Conservation (phyloP, 2,113 vertebrate genomes). For the Epinephelus lanceolatus region DNA sequence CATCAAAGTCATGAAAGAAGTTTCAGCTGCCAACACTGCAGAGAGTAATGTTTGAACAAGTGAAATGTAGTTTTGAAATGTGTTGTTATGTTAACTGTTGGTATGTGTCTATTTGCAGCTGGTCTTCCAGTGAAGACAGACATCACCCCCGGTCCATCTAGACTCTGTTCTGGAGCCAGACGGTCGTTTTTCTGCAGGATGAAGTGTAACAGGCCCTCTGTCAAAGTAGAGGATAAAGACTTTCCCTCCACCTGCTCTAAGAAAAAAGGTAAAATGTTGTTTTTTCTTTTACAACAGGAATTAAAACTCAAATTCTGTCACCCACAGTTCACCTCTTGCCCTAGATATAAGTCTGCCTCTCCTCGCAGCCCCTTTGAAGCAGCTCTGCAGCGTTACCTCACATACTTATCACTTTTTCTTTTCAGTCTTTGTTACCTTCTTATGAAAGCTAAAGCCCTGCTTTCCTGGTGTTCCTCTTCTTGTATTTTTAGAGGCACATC, state of each 20-base stretch:
- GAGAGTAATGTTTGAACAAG: too few relatives aligned
- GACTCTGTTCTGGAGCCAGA: constrained; percentile 95
- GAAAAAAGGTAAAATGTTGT: constrained; percentile 91
- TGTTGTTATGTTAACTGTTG: not conserved
- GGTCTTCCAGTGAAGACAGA: constrained; percentile 98
- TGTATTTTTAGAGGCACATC: constrained; percentile 47
- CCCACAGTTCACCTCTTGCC: not conserved
- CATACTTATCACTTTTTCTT: not conserved
- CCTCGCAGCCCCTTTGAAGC: not conserved
- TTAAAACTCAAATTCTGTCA: not conserved
- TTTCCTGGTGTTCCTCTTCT: not conserved
- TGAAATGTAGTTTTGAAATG: too few relatives aligned
- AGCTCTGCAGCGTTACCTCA: not conserved
- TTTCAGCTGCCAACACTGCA: too few relatives aligned
- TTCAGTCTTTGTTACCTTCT: not conserved
- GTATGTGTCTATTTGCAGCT: constrained; percentile 81
- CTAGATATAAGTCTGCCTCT: not conserved
- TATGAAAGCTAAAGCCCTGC: constrained; percentile 15
- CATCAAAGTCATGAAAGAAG: too few relatives aligned
- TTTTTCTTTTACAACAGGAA: too few relatives aligned
- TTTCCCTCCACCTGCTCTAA: constrained; percentile 98
- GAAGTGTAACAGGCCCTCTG: constrained; percentile 98
- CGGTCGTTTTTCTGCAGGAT: constrained; percentile 99
- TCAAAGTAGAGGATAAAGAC: constrained; percentile 98
- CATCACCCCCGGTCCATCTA: constrained; percentile 94